These are phyloP conservation scores for Drepana arcuata DNA, from an alignment of 1,140 invertebrate genomes.

Conservation along the genomic window DNA sequence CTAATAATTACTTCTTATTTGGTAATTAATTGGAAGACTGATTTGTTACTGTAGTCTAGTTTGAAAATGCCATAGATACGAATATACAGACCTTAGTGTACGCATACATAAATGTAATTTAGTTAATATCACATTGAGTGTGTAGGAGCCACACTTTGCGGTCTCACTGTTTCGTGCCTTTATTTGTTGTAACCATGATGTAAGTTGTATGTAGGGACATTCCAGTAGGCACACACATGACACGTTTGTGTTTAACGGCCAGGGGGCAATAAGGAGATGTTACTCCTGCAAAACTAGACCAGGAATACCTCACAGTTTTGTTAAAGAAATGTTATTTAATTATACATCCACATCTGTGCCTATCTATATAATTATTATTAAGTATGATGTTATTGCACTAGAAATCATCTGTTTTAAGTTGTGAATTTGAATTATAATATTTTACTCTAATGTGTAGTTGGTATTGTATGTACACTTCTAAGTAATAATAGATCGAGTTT, in stretches of 20 bases:
- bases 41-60: conserved; percentile 71
- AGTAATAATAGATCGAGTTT: conserved; percentile 59
- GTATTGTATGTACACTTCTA: conserved; percentile 47
- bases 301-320: conserved; percentile 53
- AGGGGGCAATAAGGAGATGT: too few relatives aligned
- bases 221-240: conserved; percentile 57
- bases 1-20: conserved; percentile 57
- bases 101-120: conserved; percentile 27
- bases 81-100: conserved; percentile 36
- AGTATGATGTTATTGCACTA: conserved; percentile 52
- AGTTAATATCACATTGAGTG: conserved; percentile 40
- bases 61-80: conserved; percentile 69
- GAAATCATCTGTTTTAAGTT: conserved; percentile 44
- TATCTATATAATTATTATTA: conserved; percentile 49
- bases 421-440: conserved; percentile 42
- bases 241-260: conserved; percentile 39
- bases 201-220: conserved; percentile 55
- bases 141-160: conserved; percentile 49
- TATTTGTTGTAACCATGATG: conserved; percentile 51
- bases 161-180: conserved; percentile 63
- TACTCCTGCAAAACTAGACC: not conserved
- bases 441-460: conserved; percentile 37
- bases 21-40: conserved; percentile 65
- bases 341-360: conserved; percentile 62
- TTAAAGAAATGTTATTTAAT: conserved; percentile 60